Evolutionary conservation across 2,113 vertebrate genomes (phyloP).

Genomic region (Dinomys branickii): DNA sequence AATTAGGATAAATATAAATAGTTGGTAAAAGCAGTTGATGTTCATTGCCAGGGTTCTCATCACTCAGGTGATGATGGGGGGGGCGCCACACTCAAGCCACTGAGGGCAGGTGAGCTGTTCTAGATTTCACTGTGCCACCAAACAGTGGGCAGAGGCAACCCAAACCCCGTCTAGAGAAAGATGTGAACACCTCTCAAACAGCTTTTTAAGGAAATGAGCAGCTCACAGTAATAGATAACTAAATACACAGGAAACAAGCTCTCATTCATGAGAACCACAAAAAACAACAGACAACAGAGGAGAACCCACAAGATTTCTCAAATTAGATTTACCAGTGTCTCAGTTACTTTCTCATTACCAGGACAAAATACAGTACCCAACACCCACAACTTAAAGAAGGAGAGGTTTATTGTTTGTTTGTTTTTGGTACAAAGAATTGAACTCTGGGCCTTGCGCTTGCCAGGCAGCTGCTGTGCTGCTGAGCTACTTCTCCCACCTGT

Average conservation of each 20-base stretch:
- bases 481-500: too few relatives aligned
- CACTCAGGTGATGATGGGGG: neutral
- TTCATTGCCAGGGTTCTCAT: neutral
- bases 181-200: neutral
- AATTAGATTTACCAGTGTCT: neutral
- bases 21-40: neutral
- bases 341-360: neutral
- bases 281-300: neutral
- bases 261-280: neutral
- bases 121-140: neutral
- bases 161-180: neutral
- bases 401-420: neutral
- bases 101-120: neutral
- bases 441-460: too few relatives aligned
- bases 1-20: neutral
- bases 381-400: neutral
- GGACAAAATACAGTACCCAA: neutral
- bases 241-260: neutral
- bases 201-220: neutral
- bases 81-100: neutral
- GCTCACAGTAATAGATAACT: conserved; percentile 1
- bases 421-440: too few relatives aligned
- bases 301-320: neutral
- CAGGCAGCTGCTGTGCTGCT: too few relatives aligned
- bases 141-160: neutral